phyloP scores from a whole-genome alignment of 2,797 vertebrate species.

The Erithacus rubecula region DNA sequence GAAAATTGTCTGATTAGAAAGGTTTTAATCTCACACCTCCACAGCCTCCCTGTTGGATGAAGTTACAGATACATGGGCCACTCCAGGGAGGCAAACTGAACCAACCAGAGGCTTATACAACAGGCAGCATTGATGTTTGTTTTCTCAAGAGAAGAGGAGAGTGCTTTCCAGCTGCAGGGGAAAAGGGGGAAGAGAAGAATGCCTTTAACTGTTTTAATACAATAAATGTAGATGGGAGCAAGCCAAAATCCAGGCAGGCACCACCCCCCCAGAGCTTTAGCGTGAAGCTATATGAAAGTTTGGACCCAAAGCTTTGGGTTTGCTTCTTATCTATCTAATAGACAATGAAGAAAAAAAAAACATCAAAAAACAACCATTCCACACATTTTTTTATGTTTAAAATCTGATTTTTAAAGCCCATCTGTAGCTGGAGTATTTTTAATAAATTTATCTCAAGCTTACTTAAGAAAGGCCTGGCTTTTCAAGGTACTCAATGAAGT shows the following conservation, averaged over 20 bases:
- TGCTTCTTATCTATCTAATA: neutral
- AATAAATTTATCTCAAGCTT: neutral
- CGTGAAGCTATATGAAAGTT: neutral
- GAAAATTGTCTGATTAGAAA: neutral
- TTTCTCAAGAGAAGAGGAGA: neutral
- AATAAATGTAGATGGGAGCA: neutral
- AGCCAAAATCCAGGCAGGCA: neutral
- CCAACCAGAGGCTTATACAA: neutral
- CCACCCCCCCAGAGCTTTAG: neutral
- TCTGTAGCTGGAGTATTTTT: neutral
- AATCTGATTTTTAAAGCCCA: neutral
- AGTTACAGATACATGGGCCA: neutral
- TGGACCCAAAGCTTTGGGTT: neutral
- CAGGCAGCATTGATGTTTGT: constrained; percentile 1
- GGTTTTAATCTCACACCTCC: neutral
- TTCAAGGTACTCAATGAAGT: neutral
- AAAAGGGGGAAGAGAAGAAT: neutral
- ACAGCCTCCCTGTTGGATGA: neutral
- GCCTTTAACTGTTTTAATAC: neutral
- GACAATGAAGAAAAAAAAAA: neutral
- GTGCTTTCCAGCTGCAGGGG: constrained; percentile 9
- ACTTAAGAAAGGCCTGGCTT: neutral
- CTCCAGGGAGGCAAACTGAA: neutral
- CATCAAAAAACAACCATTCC: neutral
- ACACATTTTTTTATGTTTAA: neutral